Evolutionary conservation across 2,888 invertebrate species (phyloP), one percentile per base, ranked within the genome.

Genomic region (Limenitis camilla): DNA sequence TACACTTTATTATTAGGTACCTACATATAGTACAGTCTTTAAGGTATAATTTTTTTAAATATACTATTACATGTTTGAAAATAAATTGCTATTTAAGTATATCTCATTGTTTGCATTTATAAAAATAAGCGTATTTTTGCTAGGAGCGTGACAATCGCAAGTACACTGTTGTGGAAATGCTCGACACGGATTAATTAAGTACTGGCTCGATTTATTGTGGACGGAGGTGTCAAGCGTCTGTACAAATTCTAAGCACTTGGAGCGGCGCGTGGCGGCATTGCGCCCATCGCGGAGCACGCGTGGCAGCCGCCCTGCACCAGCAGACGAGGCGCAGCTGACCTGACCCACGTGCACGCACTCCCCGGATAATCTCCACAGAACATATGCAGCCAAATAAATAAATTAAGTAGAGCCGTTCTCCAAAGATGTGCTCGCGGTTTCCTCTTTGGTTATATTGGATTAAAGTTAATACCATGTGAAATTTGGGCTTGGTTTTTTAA

Each of bases 341-440:
- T 42, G 49, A 54, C 60, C 61, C 71, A 65, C 70, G 70, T 71
- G 68, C 66, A 62, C 52, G 53, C 56, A 55, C 59, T 72, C 72
- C 48, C 61, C 53, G 73, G 82, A 81, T 84, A 82, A 84, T 82
- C 84, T 68, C 67, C 55, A 58, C 64, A 65, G 30, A 74, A 68
- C 82, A 75, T 76, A 78, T 72, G 81, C 81, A 72, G 66, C 62
- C 78, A 81, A 84, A 85, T 84, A 84, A 85, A 85, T 85, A 81
- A 83, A 85, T 83, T 83, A 85, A 82, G 74, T 69, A 68, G 74
- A 81, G 68, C 73, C 66, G 59, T 66, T 61, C 55, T 66, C 66
- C 65, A 65, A 53, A 58, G 59, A 50, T 51, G 50, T 66, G 67
- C 66, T 69, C 66, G 66, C 59, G 66, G 63, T 70, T 67, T 65